Evolutionary conservation across 2,888 invertebrate species (phyloP).

Genomic region (Diplazon laetatorius): DNA sequence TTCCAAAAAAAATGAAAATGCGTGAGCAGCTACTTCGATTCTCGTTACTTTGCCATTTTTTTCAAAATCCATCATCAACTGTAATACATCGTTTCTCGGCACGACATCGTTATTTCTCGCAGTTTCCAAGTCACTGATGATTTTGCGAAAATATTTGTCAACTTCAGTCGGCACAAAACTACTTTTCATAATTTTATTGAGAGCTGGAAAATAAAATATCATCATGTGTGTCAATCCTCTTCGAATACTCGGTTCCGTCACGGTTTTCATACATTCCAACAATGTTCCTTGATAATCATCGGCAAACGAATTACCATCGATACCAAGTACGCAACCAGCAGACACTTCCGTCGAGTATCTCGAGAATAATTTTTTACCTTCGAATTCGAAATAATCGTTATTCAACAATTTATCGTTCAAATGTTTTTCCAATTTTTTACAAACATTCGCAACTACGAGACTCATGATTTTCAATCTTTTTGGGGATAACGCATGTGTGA

Average conservation of each 20-base stretch:
- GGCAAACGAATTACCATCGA: conserved; percentile 47
- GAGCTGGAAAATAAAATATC: conserved; percentile 30
- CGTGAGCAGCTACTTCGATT: conserved; percentile 80
- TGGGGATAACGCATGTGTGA: conserved; percentile 26
- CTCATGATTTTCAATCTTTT: conserved; percentile 37
- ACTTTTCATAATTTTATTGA: conserved; percentile 35
- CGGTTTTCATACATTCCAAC: conserved; percentile 52
- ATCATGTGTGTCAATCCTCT: conserved; percentile 32
- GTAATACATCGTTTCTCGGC: conserved; percentile 80
- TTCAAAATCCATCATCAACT: conserved; percentile 79
- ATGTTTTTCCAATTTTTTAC: conserved; percentile 38
- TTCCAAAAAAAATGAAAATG: conserved; percentile 83
- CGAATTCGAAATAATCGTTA: conserved; percentile 68
- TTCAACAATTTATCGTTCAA: not conserved
- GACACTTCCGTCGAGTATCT: conserved; percentile 50
- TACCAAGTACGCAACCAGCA: conserved; percentile 38
- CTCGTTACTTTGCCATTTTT: conserved; percentile 65
- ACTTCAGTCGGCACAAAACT: conserved; percentile 60
- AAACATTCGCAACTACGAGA: conserved; percentile 13
- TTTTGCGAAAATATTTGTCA: conserved; percentile 59
- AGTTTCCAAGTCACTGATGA: conserved; percentile 61
- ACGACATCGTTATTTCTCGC: conserved; percentile 47
- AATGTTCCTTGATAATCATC: conserved; percentile 4
- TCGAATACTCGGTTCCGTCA: conserved; percentile 56
- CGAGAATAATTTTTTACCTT: conserved; percentile 53